Base-by-base conservation (phyloP, 2,797 vertebrate genomes). In the Lycodopsis pacificus region DNA sequence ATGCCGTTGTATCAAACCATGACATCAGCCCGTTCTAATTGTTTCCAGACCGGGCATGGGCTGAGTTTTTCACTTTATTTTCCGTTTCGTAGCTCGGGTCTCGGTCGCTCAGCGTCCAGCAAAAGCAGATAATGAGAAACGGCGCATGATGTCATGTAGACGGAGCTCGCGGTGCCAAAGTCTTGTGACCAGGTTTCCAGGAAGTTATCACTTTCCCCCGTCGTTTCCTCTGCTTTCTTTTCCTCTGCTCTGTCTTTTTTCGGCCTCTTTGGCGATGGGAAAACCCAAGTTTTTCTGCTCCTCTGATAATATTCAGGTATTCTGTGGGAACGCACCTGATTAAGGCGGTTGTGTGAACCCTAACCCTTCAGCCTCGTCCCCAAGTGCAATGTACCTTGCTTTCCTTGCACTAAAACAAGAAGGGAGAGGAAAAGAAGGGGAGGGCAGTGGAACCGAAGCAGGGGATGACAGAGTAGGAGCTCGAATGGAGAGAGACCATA, bases 21-120 rank as follows among this genome's bases (percentile, higher is more conserved):
- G 93, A 95, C 94, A 92, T 95, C 94, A 95, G 63, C 80, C 79
- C 1, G 14, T 68, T 89, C 77, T 94, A 95, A 95, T 94, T 92
- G 91, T 91, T 95, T 95, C 94, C 94, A 95, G 93, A 91, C 86
- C 36, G 32, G 83, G 67, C 78, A 1, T 64, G 46, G 84, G 42
- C 72, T 58, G 76, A 83, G 42, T 89, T 90, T 32, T 56, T 57
- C 5, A 6, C 48, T 93, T 88, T 83, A 86, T 92, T 94, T 93
- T 93, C 92, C 86, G 3, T 91, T 87, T 89, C 86, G 76, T 63
- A 57, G 80, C 48, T 3, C 83, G 73, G 83, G 72, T 73, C 81
- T 81, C 49, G 38, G 64, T 66, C 65, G 44, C 65, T 84, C 77
- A 40, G 66, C 71, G 78, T 94, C 82, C 85, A 90, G 88, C 73